Evolutionary conservation across 2,797 vertebrate genomes (phyloP).

Genomic region (Darevskia mixta): DNA sequence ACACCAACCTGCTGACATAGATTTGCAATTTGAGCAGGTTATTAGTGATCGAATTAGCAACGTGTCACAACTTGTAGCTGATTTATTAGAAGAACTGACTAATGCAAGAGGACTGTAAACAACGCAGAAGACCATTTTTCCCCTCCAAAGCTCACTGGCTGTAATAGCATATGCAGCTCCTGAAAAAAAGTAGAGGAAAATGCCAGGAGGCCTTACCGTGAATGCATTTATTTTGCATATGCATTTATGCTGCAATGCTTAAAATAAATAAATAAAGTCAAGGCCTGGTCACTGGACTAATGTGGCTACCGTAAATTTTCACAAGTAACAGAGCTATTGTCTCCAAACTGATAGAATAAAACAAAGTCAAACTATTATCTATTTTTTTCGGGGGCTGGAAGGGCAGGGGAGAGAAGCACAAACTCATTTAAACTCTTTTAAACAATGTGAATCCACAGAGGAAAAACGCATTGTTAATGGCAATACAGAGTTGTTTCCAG

Average conservation of each 20-base stretch:
- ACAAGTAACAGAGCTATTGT: background rate
- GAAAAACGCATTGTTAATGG: background rate
- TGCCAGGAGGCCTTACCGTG: background rate
- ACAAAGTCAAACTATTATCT: background rate
- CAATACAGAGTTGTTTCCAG: background rate
- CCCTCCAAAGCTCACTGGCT: constrained; percentile 27
- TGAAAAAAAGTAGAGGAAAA: constrained; percentile 48
- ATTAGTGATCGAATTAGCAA: constrained; percentile 82
- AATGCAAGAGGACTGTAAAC: constrained; percentile 68
- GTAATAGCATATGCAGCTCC: constrained; percentile 2
- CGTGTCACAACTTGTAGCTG: constrained; percentile 83
- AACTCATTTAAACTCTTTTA: background rate
- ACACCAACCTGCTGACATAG: constrained; percentile 82
- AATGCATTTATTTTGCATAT: background rate
- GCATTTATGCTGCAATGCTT: background rate
- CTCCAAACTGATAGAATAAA: background rate
- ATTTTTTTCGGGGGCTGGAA: no score
- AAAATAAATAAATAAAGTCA: background rate
- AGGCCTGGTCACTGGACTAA: background rate
- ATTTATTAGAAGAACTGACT: constrained; percentile 78
- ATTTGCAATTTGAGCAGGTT: constrained; percentile 80
- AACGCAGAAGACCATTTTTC: constrained; percentile 49
- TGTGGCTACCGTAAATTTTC: background rate
- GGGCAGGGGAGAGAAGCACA: background rate
- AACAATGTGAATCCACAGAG: background rate